A percentile compares a stretch with the other conserved stretches of the same genome.
These are phyloP conservation scores for Poeciliopsis gracilis DNA, from an alignment of 2,797 vertebrate genomes.

Conservation along the genomic window DNA sequence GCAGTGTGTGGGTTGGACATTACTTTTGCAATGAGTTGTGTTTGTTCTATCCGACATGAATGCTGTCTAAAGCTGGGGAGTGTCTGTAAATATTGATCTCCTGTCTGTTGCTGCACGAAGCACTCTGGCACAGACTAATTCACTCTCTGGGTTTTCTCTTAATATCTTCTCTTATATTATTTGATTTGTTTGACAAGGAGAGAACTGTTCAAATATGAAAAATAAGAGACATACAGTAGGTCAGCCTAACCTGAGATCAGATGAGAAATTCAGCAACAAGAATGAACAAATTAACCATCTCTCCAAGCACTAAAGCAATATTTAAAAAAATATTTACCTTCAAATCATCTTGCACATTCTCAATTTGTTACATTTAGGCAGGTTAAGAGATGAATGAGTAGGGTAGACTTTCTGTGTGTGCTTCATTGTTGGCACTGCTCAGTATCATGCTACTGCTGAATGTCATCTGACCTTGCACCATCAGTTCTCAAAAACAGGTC, in stretches of 20 bases:
- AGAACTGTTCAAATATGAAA: conserved; percentile 56
- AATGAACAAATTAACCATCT: not conserved
- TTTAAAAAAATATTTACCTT: not conserved
- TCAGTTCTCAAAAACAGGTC: conserved; percentile 48
- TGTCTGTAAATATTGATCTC: conserved; percentile 81
- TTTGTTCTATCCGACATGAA: conserved; percentile 76
- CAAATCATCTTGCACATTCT: not conserved
- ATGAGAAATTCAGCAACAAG: conserved; percentile 11
- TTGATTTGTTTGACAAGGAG: conserved; percentile 60
- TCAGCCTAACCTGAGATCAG: conserved; percentile 8
- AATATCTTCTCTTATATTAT: conserved; percentile 56
- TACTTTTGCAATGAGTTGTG: conserved; percentile 58
- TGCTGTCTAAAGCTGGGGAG: conserved; percentile 73
- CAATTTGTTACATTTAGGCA: conserved; percentile 27
- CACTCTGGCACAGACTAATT: conserved; percentile 59
- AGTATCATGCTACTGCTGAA: conserved; percentile 58
- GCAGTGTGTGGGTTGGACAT: conserved; percentile 61
- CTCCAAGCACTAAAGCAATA: not conserved
- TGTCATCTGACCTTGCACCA: conserved; percentile 68
- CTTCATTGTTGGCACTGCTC: conserved; percentile 41
- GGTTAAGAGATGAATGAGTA: conserved; percentile 22
- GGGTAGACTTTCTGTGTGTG: conserved; percentile 26
- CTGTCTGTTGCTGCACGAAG: conserved; percentile 63
- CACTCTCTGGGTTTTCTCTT: conserved; percentile 47
- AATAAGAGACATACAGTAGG: conserved; percentile 35